phyloP scores from a whole-genome alignment of 2,113 vertebrate species.

The Leptodactylus fuscus region DNA sequence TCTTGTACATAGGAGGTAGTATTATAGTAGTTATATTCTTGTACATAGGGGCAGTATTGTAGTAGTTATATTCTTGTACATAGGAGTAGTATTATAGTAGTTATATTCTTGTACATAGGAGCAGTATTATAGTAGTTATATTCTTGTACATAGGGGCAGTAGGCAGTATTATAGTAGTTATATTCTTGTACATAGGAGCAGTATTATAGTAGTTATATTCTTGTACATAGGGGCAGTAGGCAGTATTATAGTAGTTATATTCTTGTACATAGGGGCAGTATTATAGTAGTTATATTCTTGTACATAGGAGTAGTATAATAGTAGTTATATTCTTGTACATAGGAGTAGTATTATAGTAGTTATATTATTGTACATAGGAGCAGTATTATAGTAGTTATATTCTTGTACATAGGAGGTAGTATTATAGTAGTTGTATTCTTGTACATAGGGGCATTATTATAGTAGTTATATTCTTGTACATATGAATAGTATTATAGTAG shows the following conservation, averaged over 20 bases:
- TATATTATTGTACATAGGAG: background rate
- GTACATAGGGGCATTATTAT: background rate
- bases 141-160: background rate
- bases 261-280: conserved; percentile 6
- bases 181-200: background rate
- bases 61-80: background rate
- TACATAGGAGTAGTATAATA: conserved; percentile 7
- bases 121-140: conserved; percentile 18
- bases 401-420: background rate
- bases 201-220: conserved; percentile 4
- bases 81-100: conserved; percentile 13
- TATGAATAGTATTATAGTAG: background rate
- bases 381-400: conserved; percentile 2
- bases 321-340: background rate
- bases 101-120: conserved; percentile 7
- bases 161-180: conserved; percentile 1
- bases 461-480: background rate
- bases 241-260: conserved; percentile 3
- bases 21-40: conserved; percentile 17
- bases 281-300: conserved; percentile 12
- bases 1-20: background rate
- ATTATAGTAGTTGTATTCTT: conserved; percentile 1
- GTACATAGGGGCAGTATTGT: background rate
- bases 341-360: background rate
- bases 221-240: background rate